phyloP scores from a whole-genome alignment of 2,113 vertebrate genomes.

The Gasterosteus nipponicus region DNA sequence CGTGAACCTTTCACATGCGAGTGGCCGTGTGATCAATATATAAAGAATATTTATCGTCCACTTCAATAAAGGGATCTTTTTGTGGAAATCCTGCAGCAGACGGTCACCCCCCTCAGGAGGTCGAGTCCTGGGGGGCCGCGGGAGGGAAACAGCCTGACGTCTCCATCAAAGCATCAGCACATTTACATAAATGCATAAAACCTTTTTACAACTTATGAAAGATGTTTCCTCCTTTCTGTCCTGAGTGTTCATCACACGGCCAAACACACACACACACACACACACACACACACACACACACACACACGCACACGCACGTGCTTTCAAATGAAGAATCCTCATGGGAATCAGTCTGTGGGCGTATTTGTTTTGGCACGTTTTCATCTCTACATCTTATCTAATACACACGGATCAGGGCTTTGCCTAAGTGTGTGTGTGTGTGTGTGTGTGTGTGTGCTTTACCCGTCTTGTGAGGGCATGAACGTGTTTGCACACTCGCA shows the following conservation, averaged over 20 bases:
- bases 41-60: background rate
- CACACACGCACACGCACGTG: background rate
- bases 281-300: background rate
- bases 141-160: background rate
- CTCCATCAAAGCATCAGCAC: background rate
- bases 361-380: constrained; percentile 35
- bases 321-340: background rate
- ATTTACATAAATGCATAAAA: background rate
- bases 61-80: background rate
- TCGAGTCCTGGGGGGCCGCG: background rate
- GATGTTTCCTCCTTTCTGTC: background rate
- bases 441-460: background rate
- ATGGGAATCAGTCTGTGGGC: constrained; percentile 47
- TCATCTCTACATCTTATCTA: constrained; percentile 9
- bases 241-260: background rate
- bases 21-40: background rate
- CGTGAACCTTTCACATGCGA: background rate
- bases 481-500: background rate
- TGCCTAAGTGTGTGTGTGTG: background rate
- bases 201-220: background rate
- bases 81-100: background rate
- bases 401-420: background rate
- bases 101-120: background rate
- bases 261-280: background rate
- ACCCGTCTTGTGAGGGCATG: background rate